Evolutionary conservation across 2,888 invertebrate genomes (phyloP), one percentile per base, ranked within the genome.

Genomic region (Augiades crinisus): DNA sequence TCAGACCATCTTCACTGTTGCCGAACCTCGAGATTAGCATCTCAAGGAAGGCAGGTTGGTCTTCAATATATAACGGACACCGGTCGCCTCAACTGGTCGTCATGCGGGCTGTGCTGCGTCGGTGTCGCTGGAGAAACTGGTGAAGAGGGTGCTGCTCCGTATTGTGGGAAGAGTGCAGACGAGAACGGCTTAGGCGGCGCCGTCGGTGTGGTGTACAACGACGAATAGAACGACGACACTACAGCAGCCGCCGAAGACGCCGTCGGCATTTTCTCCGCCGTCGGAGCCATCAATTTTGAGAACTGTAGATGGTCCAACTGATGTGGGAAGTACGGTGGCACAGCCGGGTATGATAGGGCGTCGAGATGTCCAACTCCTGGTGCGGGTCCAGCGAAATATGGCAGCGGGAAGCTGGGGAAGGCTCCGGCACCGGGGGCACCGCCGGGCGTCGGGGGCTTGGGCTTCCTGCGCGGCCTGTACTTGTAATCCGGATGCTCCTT

Each of bases 401-500:
- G 92, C 61, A 90, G 76, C 60, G 92, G 92, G 70, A 94, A 92
- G 61, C 92, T 92, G 0, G 92, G 89, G 71, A 93, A 94, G 0
- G 90, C 92, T 16, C 90, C 90, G 1, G 90, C 84, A 6, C 86
- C 86, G 2, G 84, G 82, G 0, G 75, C 81, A 22, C 85, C 84
- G 3, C 86, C 88, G 5, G 90, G 83, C 5, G 94, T 84, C 0
- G 94, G 93, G 3, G 94, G 92, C 78, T 96, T 96, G 46, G 95
- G 95, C 87, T 96, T 96, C 79, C 96, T 92, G 61, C 95, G 91
- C 53, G 96, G 96, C 49, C 96, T 88, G 90, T 96, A 97, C 81
- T 97, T 97, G 88, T 97, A 97, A 73, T 97, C 96, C 0, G 97
- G 97, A 72, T 97, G 96, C 72, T 96, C 95, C 83, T 95, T 95